Percentiles rank a stretch among this genome's conserved stretches.
Conservation (phyloP, 2,797 vertebrate species). For the Enteromius treurensis region DNA sequence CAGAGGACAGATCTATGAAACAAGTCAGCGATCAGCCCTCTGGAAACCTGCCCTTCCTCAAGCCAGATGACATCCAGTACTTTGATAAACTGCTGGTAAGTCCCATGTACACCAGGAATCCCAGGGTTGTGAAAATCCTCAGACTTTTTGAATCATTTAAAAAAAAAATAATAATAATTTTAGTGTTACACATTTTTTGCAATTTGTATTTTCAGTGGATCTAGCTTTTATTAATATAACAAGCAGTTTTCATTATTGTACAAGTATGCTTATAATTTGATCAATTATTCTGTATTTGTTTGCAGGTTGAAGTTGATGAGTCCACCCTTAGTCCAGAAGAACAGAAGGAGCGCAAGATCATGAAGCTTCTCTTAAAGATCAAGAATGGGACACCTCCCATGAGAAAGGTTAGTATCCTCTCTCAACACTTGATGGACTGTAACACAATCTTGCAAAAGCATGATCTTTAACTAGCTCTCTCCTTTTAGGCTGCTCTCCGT, state of each 20-base stretch:
- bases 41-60: constrained; percentile 97
- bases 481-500: constrained; percentile 88
- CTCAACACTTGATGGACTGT: background rate
- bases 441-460: background rate
- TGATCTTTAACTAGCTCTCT: background rate
- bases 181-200: too few relatives aligned
- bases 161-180: too few relatives aligned
- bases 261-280: background rate
- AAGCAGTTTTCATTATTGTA: background rate
- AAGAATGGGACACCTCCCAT: constrained; percentile 99
- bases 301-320: constrained; percentile 97
- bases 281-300: constrained; percentile 9
- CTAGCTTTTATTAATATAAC: background rate
- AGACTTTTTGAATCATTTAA: too few relatives aligned
- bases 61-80: constrained; percentile 98
- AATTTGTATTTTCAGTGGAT: too few relatives aligned
- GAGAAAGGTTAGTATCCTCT: constrained; percentile 84
- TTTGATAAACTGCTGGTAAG: constrained; percentile 97
- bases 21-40: constrained; percentile 97
- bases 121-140: too few relatives aligned
- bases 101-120: background rate
- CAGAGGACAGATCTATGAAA: constrained; percentile 93
- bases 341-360: constrained; percentile 98
- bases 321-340: constrained; percentile 97
- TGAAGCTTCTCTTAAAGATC: constrained; percentile 98